Conservation (phyloP, 2,113 vertebrate species). For the Plotosus lineatus region DNA sequence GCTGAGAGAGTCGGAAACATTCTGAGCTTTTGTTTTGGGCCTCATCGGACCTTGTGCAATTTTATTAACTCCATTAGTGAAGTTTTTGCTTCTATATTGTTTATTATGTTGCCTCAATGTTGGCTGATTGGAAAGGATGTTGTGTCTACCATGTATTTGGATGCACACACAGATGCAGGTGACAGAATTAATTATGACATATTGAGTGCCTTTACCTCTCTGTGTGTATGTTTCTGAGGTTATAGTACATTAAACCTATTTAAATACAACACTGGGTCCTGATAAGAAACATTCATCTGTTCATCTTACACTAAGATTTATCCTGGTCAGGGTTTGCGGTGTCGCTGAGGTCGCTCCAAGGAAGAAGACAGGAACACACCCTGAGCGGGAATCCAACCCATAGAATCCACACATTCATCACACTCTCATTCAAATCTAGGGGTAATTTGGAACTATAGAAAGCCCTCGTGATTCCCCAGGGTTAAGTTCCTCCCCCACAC, state of each 20-base stretch:
- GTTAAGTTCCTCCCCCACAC: too few relatives aligned
- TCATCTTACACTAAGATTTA: too few relatives aligned
- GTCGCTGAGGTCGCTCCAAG: too few relatives aligned
- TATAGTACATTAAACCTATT: not conserved
- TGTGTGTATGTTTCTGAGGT: not conserved
- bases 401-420: too few relatives aligned
- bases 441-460: too few relatives aligned
- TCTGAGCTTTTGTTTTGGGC: not conserved
- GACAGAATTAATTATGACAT: not conserved
- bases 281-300: not conserved
- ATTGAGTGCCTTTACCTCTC: not conserved
- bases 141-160: not conserved
- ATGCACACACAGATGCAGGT: not conserved
- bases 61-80: not conserved
- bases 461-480: too few relatives aligned
- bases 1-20: not conserved
- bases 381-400: too few relatives aligned
- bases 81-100: not conserved
- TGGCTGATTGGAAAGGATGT: not conserved
- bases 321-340: too few relatives aligned
- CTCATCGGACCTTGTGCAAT: not conserved
- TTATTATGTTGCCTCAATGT: not conserved
- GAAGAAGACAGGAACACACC: too few relatives aligned
- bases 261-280: not conserved
- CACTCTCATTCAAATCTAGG: too few relatives aligned